phyloP scores from a whole-genome alignment of 2,797 vertebrate species.

The Paramormyrops hopkinsi region DNA sequence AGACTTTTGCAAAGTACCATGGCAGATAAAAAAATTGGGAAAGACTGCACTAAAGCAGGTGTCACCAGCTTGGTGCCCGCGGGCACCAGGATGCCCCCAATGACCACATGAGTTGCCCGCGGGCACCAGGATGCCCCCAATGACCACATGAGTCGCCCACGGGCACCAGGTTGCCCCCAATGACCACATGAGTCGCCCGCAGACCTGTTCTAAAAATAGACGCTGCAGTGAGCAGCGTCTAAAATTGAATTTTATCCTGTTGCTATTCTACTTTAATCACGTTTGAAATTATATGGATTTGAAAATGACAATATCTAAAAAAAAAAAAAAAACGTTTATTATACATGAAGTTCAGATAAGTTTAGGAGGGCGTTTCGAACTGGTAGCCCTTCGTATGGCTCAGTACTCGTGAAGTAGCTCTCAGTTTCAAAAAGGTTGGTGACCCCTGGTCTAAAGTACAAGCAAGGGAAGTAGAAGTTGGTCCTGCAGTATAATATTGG shows the following conservation, averaged over 20 bases:
- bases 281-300: not conserved
- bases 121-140: too few relatives aligned
- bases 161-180: not conserved
- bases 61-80: not conserved
- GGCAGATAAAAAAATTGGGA: not conserved
- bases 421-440: not conserved
- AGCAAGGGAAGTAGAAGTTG: not conserved
- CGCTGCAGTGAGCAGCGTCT: too few relatives aligned
- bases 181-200: not conserved
- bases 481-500: not conserved
- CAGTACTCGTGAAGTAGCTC: not conserved
- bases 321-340: not conserved
- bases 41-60: not conserved
- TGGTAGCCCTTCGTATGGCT: not conserved
- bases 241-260: not conserved
- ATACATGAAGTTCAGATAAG: not conserved
- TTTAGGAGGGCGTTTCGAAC: not conserved
- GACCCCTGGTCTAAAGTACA: not conserved
- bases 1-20: not conserved
- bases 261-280: not conserved
- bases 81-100: not conserved
- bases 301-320: not conserved
- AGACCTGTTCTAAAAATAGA: not conserved
- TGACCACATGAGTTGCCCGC: not conserved
- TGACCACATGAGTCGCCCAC: not conserved